These are phyloP conservation scores for Teleogryllus occipitalis DNA, from an alignment of 1,140 invertebrate species.

Conservation along the genomic window DNA sequence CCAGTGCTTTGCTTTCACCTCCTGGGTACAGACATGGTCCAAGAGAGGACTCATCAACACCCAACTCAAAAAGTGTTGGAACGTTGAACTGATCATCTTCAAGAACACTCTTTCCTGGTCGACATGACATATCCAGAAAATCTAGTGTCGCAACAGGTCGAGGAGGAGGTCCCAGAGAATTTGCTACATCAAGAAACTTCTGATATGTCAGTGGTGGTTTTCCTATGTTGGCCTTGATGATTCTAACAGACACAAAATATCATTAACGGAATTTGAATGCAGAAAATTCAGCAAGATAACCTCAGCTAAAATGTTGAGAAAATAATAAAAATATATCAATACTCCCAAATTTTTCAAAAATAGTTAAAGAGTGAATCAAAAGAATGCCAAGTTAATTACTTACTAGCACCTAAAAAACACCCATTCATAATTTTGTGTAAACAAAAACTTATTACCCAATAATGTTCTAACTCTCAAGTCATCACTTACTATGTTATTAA, in stretches of 20 bases:
- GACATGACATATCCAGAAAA: conserved; percentile 36
- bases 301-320: too few relatives aligned
- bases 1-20: conserved; percentile 59
- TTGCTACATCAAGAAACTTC: conserved; percentile 54
- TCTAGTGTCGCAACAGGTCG: conserved; percentile 41
- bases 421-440: too few relatives aligned
- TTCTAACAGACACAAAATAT: conserved; percentile 21
- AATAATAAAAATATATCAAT: too few relatives aligned
- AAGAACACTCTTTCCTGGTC: conserved; percentile 40
- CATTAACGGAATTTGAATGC: neutral
- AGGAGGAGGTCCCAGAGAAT: conserved; percentile 44
- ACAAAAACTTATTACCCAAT: too few relatives aligned
- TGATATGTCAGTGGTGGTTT: conserved; percentile 60
- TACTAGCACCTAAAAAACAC: too few relatives aligned
- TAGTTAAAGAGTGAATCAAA: too few relatives aligned
- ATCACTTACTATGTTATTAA: too few relatives aligned
- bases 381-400: too few relatives aligned
- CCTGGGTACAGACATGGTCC: conserved; percentile 48
- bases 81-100: conserved; percentile 46
- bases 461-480: too few relatives aligned
- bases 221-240: conserved; percentile 55
- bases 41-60: conserved; percentile 38
- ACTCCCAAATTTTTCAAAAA: too few relatives aligned
- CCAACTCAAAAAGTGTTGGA: conserved; percentile 50
- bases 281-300: neutral